These are phyloP conservation scores for Limnephilus lunatus DNA, from an alignment of 2,888 invertebrate genomes.

Conservation along the genomic window DNA sequence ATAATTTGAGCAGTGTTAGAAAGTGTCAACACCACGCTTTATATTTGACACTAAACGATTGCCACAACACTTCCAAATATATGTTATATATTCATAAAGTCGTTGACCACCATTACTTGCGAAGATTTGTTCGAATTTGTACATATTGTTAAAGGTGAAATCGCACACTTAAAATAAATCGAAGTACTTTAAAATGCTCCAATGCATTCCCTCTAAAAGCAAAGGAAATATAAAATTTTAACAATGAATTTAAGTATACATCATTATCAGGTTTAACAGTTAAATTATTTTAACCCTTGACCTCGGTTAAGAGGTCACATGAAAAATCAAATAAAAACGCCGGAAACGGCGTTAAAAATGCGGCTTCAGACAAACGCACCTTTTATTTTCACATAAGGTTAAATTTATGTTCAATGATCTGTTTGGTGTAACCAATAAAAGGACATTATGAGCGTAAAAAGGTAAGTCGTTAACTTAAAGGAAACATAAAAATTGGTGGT, in stretches of 20 bases:
- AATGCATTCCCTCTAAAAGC: not conserved
- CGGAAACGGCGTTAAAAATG: conserved; percentile 11
- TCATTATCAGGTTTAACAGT: not conserved
- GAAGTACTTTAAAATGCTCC: not conserved
- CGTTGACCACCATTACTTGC: too few species aligned
- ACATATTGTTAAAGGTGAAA: too few species aligned
- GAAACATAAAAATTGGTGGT: conserved; percentile 59
- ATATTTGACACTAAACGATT: too few species aligned
- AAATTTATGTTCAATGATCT: conserved; percentile 57
- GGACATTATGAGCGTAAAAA: conserved; percentile 53
- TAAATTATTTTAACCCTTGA: not conserved
- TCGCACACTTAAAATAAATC: too few species aligned
- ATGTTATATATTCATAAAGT: too few species aligned
- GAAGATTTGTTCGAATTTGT: too few species aligned
- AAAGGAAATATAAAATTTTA: not conserved
- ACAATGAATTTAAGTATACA: not conserved
- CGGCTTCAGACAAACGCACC: conserved; percentile 37
- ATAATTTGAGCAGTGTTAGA: too few species aligned
- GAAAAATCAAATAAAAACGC: conserved; percentile 14
- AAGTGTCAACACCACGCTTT: too few species aligned
- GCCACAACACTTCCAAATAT: too few species aligned
- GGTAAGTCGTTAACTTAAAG: conserved; percentile 47
- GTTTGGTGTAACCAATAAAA: conserved; percentile 60
- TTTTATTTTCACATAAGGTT: conserved; percentile 61
- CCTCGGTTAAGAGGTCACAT: not conserved